Percentiles rank a stretch among this genome's conserved stretches.
These are phyloP conservation scores for Triops longicaudatus DNA, from an alignment of 1,140 invertebrate species.

Conservation along the genomic window DNA sequence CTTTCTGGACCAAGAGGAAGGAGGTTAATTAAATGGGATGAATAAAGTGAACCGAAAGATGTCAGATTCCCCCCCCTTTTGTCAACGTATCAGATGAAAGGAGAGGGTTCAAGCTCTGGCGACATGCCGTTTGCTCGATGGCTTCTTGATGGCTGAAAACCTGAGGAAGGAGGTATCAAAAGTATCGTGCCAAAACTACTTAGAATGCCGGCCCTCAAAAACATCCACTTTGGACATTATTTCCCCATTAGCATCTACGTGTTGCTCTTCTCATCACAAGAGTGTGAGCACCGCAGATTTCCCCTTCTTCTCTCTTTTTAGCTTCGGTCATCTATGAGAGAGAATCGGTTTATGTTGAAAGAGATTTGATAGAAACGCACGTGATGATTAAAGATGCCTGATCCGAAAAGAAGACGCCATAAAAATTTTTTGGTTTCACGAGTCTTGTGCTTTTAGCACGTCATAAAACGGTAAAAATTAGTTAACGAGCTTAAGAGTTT, in stretches of 20 bases:
- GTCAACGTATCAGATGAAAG: background rate
- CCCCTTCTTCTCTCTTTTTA: background rate
- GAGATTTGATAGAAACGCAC: background rate
- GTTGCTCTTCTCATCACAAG: background rate
- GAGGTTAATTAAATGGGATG: no score
- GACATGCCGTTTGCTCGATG: background rate
- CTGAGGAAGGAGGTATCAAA: background rate
- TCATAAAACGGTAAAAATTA: background rate
- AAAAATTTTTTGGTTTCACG: background rate
- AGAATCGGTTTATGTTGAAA: background rate
- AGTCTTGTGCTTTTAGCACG: conserved; percentile 1
- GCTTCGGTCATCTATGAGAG: background rate
- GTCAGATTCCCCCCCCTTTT: no score
- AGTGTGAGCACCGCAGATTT: background rate
- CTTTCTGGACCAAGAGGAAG: no score
- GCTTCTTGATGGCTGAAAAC: background rate
- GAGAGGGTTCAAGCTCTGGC: background rate
- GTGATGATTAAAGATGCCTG: background rate
- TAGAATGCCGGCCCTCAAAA: background rate
- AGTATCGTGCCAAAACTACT: background rate
- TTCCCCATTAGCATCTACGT: conserved; percentile 1
- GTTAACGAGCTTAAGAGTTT: background rate
- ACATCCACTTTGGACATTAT: background rate
- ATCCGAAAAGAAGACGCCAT: background rate
- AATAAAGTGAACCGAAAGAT: no score